These are phyloP conservation scores for Himalopsyche kuldschensis DNA, from an alignment of 2,888 invertebrate genomes.

Conservation along the genomic window DNA sequence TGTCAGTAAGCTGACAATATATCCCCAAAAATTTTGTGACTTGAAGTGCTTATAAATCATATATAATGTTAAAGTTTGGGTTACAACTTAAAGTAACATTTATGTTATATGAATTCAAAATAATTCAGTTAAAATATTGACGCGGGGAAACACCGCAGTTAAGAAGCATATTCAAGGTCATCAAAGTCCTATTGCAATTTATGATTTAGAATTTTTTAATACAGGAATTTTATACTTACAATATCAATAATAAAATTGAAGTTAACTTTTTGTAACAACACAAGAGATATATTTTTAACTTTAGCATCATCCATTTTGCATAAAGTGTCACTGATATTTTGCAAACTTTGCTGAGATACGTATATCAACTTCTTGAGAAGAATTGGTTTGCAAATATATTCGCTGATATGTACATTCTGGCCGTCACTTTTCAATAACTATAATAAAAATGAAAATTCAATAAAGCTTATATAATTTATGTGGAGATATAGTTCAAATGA, in stretches of 20 bases:
- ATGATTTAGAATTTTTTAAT: too few relatives aligned
- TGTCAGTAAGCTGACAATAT: too few relatives aligned
- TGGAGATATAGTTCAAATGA: background rate
- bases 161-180: too few relatives aligned
- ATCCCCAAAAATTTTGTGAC: too few relatives aligned
- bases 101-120: too few relatives aligned
- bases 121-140: too few relatives aligned
- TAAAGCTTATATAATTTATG: background rate
- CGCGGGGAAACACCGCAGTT: too few relatives aligned
- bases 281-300: conserved; percentile 50
- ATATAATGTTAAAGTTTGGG: too few relatives aligned
- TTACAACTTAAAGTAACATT: too few relatives aligned
- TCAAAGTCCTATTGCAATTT: too few relatives aligned
- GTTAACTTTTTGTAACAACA: conserved; percentile 54
- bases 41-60: too few relatives aligned
- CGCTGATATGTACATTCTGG: background rate
- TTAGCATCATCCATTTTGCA: conserved; percentile 52
- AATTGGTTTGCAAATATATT: conserved; percentile 9
- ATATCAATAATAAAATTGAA: conserved; percentile 47
- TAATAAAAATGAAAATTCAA: background rate
- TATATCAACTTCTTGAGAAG: background rate
- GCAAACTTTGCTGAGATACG: background rate
- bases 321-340: conserved; percentile 10
- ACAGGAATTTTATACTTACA: conserved; percentile 42
- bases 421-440: conserved; percentile 3